A percentile compares a stretch with the other conserved stretches of the same genome.
Conservation (phyloP, 2,888 invertebrate genomes). For the Calephelis perditalis region DNA sequence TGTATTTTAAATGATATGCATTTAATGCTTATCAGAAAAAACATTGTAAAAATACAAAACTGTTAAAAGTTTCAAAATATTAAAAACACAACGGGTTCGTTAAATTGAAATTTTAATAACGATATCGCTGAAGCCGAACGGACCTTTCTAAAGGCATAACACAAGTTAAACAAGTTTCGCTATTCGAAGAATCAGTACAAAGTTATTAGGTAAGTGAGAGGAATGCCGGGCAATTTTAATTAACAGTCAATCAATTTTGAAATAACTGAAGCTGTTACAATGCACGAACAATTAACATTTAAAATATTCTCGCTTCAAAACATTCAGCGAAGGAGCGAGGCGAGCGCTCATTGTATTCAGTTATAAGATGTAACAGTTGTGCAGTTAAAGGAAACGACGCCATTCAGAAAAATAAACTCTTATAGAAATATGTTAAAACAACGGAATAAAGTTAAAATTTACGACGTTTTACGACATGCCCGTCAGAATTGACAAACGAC, state of each 20-base stretch:
- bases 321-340: neutral
- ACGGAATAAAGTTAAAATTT: conserved; percentile 55
- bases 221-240: conserved; percentile 10
- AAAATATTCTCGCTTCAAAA: conserved; percentile 4
- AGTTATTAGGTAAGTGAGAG: conserved; percentile 1
- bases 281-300: conserved; percentile 7
- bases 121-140: too few relatives aligned
- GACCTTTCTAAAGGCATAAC: neutral
- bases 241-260: conserved; percentile 11
- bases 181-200: conserved; percentile 10
- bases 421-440: conserved; percentile 38
- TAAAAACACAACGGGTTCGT: too few relatives aligned
- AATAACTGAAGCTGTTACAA: conserved; percentile 4
- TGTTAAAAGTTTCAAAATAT: too few relatives aligned
- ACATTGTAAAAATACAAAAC: too few relatives aligned
- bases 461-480: conserved; percentile 45
- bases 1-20: too few relatives aligned
- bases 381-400: conserved; percentile 22
- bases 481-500: conserved; percentile 50
- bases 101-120: too few relatives aligned
- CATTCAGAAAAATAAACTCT: conserved; percentile 36
- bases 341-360: neutral
- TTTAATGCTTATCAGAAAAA: too few relatives aligned
- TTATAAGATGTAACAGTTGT: conserved; percentile 4
- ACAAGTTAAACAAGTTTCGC: conserved; percentile 1